Percentiles rank a stretch among this genome's conserved stretches.
Evolutionary conservation across 1,140 invertebrate species (phyloP).

Genomic region (Platorchestia sp.): DNA sequence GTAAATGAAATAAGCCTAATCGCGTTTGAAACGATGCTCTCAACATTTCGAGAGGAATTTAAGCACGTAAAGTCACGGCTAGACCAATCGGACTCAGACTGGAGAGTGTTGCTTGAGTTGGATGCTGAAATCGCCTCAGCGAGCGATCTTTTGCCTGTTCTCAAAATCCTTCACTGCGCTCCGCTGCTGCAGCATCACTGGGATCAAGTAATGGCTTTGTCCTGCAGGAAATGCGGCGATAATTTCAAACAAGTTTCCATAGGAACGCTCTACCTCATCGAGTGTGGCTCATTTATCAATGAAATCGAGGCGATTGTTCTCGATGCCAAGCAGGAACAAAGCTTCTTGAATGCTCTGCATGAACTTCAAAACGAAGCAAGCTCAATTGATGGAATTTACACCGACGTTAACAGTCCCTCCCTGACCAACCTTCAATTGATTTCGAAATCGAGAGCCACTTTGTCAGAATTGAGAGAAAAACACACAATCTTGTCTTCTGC

Average conservation of each 20-base stretch:
- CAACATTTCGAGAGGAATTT: constrained; percentile 59
- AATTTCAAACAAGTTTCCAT: constrained; percentile 62
- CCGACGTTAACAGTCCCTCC: constrained; percentile 39
- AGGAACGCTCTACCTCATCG: constrained; percentile 59
- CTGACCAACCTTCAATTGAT: constrained; percentile 59
- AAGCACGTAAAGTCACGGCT: constrained; percentile 48
- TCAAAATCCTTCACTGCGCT: constrained; percentile 61
- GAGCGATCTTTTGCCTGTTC: constrained; percentile 59
- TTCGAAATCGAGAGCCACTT: constrained; percentile 46
- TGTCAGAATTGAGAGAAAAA: constrained; percentile 59
- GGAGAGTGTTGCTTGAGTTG: constrained; percentile 62
- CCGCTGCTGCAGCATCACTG: constrained; percentile 61
- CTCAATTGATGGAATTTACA: constrained; percentile 53
- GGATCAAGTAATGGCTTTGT: constrained; percentile 57
- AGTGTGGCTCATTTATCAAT: constrained; percentile 60
- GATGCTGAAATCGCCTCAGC: constrained; percentile 57
- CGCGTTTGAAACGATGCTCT: constrained; percentile 60
- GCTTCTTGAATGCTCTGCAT: constrained; percentile 57
- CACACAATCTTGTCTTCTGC: constrained; percentile 57
- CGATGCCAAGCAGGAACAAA: constrained; percentile 60
- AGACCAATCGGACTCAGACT: constrained; percentile 57
- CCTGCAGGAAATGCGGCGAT: constrained; percentile 59
- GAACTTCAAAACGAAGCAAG: constrained; percentile 58
- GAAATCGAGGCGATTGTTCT: constrained; percentile 61
- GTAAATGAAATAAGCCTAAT: constrained; percentile 63